These are phyloP conservation scores for Pristionchus maxplancki DNA, from an alignment of 2,888 invertebrate species.

Conservation along the genomic window DNA sequence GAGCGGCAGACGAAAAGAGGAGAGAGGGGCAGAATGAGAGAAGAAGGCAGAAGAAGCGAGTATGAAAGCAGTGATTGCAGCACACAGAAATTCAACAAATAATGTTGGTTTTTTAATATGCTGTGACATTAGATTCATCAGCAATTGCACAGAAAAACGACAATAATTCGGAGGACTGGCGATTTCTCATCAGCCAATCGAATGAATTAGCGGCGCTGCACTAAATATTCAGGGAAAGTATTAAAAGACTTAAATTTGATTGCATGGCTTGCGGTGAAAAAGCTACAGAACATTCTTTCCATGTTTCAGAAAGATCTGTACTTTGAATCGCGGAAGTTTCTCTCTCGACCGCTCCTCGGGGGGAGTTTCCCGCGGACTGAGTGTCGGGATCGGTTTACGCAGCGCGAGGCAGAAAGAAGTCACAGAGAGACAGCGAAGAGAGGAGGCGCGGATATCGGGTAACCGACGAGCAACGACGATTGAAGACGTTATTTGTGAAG, in stretches of 20 bases:
- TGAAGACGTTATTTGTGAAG: background rate
- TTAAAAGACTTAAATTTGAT: too few species aligned
- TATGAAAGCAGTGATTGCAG: constrained; percentile 5
- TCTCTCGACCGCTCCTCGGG: background rate
- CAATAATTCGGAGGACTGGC: too few species aligned
- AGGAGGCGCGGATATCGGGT: background rate
- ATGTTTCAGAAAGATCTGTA: background rate
- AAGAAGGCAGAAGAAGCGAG: background rate
- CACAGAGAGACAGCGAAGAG: background rate
- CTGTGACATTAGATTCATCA: too few species aligned
- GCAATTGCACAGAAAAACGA: too few species aligned
- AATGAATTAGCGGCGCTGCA: too few species aligned
- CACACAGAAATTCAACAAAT: too few species aligned
- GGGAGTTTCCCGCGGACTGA: background rate
- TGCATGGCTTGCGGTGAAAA: too few species aligned
- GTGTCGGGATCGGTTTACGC: background rate
- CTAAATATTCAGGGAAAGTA: too few species aligned
- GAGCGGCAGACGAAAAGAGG: background rate
- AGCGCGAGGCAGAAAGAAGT: background rate
- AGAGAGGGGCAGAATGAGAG: background rate
- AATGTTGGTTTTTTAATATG: too few species aligned
- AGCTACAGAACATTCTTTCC: background rate
- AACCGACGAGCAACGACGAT: background rate
- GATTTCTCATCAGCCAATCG: too few species aligned
- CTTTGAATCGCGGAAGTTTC: constrained; percentile 15